Conservation (phyloP, 1,140 invertebrate species). For the Leptoteleia sp. region DNA sequence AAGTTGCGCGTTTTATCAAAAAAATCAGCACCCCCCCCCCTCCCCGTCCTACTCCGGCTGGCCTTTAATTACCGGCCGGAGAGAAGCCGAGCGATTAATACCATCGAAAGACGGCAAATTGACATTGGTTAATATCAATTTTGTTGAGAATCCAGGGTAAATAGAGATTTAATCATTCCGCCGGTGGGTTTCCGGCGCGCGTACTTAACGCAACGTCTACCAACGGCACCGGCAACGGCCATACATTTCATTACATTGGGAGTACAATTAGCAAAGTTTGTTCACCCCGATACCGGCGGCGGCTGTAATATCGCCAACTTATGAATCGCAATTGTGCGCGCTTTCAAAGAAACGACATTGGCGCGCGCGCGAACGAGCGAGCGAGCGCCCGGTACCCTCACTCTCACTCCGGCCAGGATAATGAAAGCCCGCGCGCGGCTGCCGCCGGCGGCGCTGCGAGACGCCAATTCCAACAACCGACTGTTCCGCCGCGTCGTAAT, state of each 20-base stretch:
- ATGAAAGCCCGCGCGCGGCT: no score
- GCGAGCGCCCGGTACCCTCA: no score
- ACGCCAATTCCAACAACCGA: no score
- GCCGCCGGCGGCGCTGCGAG: no score
- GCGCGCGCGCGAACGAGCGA: no score
- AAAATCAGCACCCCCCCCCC: no score
- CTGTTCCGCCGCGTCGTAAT: no score
- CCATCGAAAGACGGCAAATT: constrained; percentile 59
- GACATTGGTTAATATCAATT: constrained; percentile 64
- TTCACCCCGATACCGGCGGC: constrained; percentile 36
- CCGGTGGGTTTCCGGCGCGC: constrained; percentile 22
- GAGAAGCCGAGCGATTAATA: constrained; percentile 45
- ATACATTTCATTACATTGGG: constrained; percentile 41
- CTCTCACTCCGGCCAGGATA: no score
- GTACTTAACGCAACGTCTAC: constrained; percentile 25
- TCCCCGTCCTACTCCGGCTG: no score
- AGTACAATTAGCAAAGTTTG: constrained; percentile 59
- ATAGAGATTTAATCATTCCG: constrained; percentile 64
- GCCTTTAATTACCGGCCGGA: constrained; percentile 51
- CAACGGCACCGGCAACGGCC: constrained; percentile 1
- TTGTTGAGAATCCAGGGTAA: constrained; percentile 57
- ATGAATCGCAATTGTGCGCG: constrained; percentile 46
- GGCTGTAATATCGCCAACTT: constrained; percentile 49
- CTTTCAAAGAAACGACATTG: constrained; percentile 49
- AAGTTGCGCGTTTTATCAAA: no score